These are phyloP conservation scores for Cremastinae sp. DNA, from an alignment of 2,888 invertebrate species.

Conservation along the genomic window DNA sequence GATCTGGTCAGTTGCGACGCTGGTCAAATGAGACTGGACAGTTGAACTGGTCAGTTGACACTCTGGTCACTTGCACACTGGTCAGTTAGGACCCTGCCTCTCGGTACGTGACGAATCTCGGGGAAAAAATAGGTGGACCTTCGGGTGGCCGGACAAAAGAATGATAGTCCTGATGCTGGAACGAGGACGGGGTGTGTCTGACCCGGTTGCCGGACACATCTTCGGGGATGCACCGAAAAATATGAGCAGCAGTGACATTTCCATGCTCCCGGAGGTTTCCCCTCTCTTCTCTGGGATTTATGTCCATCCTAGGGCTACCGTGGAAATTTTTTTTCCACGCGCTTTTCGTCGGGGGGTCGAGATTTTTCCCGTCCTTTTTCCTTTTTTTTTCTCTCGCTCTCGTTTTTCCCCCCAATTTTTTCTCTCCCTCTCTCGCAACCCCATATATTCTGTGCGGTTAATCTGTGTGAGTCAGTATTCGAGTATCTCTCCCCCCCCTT, in stretches of 20 bases:
- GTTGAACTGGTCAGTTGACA: too few relatives aligned
- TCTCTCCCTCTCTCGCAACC: conserved; percentile 23
- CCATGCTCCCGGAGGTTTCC: conserved; percentile 4
- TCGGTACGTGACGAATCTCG: too few relatives aligned
- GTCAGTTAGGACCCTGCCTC: too few relatives aligned
- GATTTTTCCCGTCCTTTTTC: conserved; percentile 44
- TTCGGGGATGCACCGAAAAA: conserved; percentile 48
- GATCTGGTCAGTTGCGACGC: too few relatives aligned
- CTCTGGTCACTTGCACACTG: too few relatives aligned
- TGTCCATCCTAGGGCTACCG: conserved; percentile 49
- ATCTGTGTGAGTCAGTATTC: conserved; percentile 21
- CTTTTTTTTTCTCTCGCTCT: conserved; percentile 3
- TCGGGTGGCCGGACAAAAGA: too few relatives aligned
- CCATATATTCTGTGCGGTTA: conserved; percentile 31
- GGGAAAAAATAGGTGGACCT: too few relatives aligned
- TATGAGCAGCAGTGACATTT: conserved; percentile 50
- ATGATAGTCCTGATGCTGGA: conserved; percentile 11
- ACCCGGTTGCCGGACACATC: conserved; percentile 34
- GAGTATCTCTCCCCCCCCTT: conserved; percentile 53
- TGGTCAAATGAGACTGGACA: too few relatives aligned
- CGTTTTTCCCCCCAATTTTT: too few relatives aligned
- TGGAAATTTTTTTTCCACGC: conserved; percentile 54
- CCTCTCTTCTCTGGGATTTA: conserved; percentile 43
- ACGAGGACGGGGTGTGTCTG: conserved; percentile 37
- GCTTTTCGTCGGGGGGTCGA: conserved; percentile 52